Percentiles rank a stretch among this genome's conserved stretches.
Conservation (phyloP, 2,797 vertebrate genomes). For the Botia kubotai region DNA sequence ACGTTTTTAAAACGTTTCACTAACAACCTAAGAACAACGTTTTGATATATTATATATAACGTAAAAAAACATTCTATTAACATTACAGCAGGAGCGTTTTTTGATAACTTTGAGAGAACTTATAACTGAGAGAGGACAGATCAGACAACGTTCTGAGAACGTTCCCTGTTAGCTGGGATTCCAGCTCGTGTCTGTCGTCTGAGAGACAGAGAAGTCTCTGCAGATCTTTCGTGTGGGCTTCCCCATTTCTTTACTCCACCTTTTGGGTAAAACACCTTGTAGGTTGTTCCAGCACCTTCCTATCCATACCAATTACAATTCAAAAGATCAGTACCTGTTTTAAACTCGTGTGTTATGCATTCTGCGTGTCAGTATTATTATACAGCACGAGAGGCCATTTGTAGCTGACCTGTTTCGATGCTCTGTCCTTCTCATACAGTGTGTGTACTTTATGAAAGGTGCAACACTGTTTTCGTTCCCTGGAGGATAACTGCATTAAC, state of each 20-base stretch:
- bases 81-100: no score
- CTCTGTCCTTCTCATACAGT: conserved; percentile 10
- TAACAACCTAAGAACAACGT: no score
- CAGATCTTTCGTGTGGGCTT: background rate
- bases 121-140: no score
- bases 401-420: conserved; percentile 34
- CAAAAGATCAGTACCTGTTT: background rate
- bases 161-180: no score
- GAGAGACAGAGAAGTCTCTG: background rate
- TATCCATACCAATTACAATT: conserved; percentile 9
- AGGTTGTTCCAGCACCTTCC: background rate
- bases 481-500: conserved; percentile 42
- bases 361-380: background rate
- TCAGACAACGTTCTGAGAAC: no score
- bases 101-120: no score
- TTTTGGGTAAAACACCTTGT: background rate
- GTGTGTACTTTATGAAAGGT: conserved; percentile 33
- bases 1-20: no score
- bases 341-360: background rate
- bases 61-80: no score
- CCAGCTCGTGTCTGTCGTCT: conserved; percentile 5
- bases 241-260: background rate
- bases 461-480: conserved; percentile 8
- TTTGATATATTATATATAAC: no score
- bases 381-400: background rate